Conservation (phyloP, 1,140 invertebrate genomes). For the Theocolax elegans region DNA sequence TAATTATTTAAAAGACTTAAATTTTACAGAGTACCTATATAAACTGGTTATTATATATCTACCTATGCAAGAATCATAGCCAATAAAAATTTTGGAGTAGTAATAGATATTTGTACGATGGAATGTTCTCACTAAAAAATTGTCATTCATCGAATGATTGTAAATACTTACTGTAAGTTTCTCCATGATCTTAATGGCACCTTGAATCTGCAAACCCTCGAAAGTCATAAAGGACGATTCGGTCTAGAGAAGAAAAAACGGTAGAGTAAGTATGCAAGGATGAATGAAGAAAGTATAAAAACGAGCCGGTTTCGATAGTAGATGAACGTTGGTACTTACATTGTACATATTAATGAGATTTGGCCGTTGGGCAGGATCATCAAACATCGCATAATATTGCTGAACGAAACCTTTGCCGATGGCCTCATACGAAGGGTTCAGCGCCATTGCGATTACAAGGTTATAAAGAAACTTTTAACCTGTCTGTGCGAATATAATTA, state of each 20-base stretch:
- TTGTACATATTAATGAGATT: constrained; percentile 91
- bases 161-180: constrained; percentile 86
- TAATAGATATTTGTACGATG: too few species aligned
- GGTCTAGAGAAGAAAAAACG: constrained; percentile 70
- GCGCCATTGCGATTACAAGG: constrained; percentile 71
- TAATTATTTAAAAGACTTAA: too few species aligned
- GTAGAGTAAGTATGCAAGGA: neutral
- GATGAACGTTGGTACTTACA: constrained; percentile 75
- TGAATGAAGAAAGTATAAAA: too few species aligned
- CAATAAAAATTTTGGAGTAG: too few species aligned
- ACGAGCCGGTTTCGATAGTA: too few species aligned
- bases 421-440: constrained; percentile 89
- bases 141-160: too few species aligned
- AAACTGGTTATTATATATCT: too few species aligned
- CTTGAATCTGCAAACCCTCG: constrained; percentile 92
- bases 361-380: constrained; percentile 83
- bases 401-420: constrained; percentile 94
- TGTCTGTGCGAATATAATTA: neutral
- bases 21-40: too few species aligned
- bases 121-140: too few species aligned
- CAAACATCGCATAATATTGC: constrained; percentile 92
- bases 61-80: too few species aligned
- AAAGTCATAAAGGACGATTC: constrained; percentile 95
- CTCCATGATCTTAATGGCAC: constrained; percentile 92
- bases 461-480: constrained; percentile 20